These are phyloP conservation scores for Pomatorhinus ruficollis DNA, from an alignment of 2,113 vertebrate genomes.

Conservation along the genomic window DNA sequence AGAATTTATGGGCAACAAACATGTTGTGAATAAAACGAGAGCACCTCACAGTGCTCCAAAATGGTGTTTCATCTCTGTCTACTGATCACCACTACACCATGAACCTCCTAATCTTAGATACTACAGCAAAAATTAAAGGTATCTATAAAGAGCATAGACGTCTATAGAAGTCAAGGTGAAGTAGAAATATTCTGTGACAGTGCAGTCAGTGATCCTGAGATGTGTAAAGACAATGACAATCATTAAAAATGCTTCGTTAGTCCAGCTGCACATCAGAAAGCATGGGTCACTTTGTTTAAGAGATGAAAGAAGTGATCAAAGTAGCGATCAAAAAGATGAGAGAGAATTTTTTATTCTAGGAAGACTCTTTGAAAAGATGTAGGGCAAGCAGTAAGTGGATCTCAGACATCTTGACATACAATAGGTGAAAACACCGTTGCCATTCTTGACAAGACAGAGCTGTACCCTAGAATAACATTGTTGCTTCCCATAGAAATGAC, in stretches of 20 bases:
- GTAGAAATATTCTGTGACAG: not conserved
- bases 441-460: not conserved
- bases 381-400: not conserved
- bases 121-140: not conserved
- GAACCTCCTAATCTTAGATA: not conserved
- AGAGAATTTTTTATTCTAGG: conserved; percentile 4
- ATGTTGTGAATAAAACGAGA: not conserved
- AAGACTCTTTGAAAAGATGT: conserved; percentile 10
- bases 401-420: not conserved
- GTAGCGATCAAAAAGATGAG: not conserved
- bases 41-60: not conserved
- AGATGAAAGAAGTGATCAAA: not conserved
- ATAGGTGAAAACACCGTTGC: conserved; percentile 15
- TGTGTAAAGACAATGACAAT: not conserved
- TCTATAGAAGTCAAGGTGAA: not conserved
- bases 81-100: not conserved
- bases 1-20: not conserved
- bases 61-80: not conserved
- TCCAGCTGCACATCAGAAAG: not conserved
- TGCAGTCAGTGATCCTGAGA: not conserved
- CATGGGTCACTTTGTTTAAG: not conserved
- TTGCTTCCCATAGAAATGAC: not conserved
- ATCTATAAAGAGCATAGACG: not conserved
- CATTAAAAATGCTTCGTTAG: not conserved
- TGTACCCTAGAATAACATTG: not conserved